These are phyloP conservation scores for Hemicordylus capensis DNA, from an alignment of 2,113 vertebrate species.

Conservation along the genomic window DNA sequence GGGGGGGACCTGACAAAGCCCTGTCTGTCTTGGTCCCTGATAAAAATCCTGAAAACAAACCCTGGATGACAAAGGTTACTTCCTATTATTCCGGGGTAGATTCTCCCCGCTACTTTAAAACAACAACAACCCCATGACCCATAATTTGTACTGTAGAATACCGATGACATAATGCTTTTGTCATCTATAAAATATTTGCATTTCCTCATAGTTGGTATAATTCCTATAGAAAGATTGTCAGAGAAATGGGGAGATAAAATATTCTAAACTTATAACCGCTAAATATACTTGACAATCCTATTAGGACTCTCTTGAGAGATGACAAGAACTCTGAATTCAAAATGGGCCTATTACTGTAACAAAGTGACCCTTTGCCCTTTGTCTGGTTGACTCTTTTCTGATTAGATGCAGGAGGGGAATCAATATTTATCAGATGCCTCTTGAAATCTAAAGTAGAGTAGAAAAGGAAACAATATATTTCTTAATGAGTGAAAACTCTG, in stretches of 20 bases:
- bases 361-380: conserved; percentile 32
- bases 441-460: conserved; percentile 39
- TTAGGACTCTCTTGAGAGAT: conserved; percentile 27
- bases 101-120: background rate
- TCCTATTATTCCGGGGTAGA: background rate
- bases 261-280: conserved; percentile 28
- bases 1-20: too few species aligned
- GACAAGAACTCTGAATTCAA: conserved; percentile 19
- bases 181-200: conserved; percentile 4
- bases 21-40: too few species aligned
- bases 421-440: conserved; percentile 37
- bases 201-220: background rate
- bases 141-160: background rate
- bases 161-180: background rate
- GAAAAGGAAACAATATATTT: conserved; percentile 12
- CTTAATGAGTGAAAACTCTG: conserved; percentile 5
- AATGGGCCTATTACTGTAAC: conserved; percentile 15
- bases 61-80: background rate
- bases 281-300: conserved; percentile 21
- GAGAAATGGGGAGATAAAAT: conserved; percentile 13
- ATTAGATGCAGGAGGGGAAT: conserved; percentile 23
- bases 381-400: conserved; percentile 15
- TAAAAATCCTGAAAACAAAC: too few species aligned
- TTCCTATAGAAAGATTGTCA: conserved; percentile 7
- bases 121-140: background rate